phyloP scores from a whole-genome alignment of 2,888 invertebrate species.

The Dorcus hopei region DNA sequence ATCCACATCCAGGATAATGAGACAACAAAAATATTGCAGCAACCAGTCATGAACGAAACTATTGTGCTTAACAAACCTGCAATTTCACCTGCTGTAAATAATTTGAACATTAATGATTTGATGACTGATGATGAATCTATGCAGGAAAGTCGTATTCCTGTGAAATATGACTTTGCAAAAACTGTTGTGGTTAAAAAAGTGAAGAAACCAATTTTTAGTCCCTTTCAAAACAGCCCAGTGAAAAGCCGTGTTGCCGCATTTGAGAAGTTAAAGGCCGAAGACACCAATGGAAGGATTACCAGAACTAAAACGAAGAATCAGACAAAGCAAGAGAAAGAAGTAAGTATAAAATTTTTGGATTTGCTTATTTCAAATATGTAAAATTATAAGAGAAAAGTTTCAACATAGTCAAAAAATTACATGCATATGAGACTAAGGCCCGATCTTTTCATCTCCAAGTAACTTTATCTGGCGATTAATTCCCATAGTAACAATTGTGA shows the following conservation, averaged over 20 bases:
- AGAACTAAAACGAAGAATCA: conserved; percentile 46
- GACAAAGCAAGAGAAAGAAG: conserved; percentile 19
- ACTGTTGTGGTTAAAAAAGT: conserved; percentile 10
- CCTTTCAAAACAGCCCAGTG: conserved; percentile 58
- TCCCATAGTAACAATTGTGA: too few species aligned
- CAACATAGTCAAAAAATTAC: too few species aligned
- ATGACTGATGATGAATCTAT: conserved; percentile 36
- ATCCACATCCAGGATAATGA: conserved; percentile 2
- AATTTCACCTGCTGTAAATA: background rate
- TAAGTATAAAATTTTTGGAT: conserved; percentile 4
- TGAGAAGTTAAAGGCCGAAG: conserved; percentile 45
- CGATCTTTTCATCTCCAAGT: too few species aligned
- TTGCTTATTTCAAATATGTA: too few species aligned
- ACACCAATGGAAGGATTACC: conserved; percentile 40
- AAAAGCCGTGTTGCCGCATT: conserved; percentile 62
- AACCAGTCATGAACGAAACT: conserved; percentile 19
- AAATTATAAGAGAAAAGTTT: too few species aligned
- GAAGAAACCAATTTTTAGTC: conserved; percentile 50
- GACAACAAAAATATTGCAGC: background rate
- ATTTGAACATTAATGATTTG: conserved; percentile 16
- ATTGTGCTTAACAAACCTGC: conserved; percentile 14
- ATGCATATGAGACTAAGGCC: too few species aligned
- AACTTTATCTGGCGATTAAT: too few species aligned
- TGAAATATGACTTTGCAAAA: conserved; percentile 15
- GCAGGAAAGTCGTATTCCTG: conserved; percentile 12